A percentile compares a stretch with the other conserved stretches of the same genome.
Conservation (phyloP, 2,888 invertebrate species). For the Augochlorella aurata region DNA sequence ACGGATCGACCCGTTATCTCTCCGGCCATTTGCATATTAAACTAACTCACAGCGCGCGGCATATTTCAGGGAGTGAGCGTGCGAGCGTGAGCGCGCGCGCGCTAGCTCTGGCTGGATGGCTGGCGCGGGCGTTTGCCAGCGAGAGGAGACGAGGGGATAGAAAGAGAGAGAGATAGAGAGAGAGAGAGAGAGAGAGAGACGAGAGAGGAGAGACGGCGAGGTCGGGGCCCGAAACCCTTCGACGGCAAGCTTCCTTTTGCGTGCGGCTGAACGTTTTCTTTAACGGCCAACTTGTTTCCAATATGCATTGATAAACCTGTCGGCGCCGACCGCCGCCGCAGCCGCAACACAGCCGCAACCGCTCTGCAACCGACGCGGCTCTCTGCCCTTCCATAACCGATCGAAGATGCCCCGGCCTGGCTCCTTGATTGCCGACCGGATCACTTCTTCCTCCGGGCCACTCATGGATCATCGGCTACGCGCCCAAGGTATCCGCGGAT, state of each 20-base stretch:
- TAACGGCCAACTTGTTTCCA: conserved; percentile 75
- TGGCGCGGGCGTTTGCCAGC: conserved; percentile 21
- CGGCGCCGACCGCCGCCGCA: conserved; percentile 54
- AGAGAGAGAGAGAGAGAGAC: not conserved
- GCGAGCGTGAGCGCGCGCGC: conserved; percentile 13
- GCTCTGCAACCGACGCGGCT: not conserved
- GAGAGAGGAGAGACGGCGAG: not conserved
- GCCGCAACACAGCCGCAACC: not conserved
- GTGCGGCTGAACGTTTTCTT: conserved; percentile 60
- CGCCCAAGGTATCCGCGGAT: conserved; percentile 60
- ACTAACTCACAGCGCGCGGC: conserved; percentile 81
- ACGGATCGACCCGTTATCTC: conserved; percentile 80
- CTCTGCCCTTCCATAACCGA: conserved; percentile 34
- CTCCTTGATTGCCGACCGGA: conserved; percentile 70
- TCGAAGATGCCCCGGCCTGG: conserved; percentile 54
- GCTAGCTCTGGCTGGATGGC: not conserved
- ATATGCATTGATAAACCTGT: conserved; percentile 77
- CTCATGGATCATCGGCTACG: conserved; percentile 67
- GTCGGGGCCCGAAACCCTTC: conserved; percentile 42
- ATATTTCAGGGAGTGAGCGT: conserved; percentile 70
- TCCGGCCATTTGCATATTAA: conserved; percentile 81
- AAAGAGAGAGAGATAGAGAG: too few relatives aligned
- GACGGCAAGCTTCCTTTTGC: conserved; percentile 56
- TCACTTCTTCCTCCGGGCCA: conserved; percentile 65
- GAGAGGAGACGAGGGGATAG: not conserved